These are phyloP conservation scores for Buceros bicornis DNA, from an alignment of 2,797 vertebrate species.

Conservation along the genomic window DNA sequence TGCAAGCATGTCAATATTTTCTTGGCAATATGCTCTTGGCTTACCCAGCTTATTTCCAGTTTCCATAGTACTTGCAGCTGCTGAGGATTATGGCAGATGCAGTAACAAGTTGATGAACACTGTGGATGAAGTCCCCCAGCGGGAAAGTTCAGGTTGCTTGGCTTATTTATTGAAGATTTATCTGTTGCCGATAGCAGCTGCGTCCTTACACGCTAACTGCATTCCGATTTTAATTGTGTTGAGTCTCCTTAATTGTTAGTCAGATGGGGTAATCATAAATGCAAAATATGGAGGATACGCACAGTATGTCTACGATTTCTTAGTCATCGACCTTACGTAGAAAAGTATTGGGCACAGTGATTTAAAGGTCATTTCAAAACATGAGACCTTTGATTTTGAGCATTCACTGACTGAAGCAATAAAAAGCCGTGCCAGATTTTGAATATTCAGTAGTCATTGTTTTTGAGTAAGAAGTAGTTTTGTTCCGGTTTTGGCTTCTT, in stretches of 20 bases:
- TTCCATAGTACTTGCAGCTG: neutral
- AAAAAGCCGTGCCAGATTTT: neutral
- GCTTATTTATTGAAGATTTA: neutral
- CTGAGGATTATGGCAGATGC: neutral
- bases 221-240: neutral
- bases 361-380: neutral
- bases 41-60: neutral
- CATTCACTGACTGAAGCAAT: neutral
- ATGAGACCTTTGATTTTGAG: neutral
- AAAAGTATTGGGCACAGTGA: neutral
- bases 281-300: neutral
- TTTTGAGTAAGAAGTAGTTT: neutral
- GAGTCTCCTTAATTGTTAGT: neutral
- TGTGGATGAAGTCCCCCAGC: neutral
- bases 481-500: neutral
- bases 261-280: neutral
- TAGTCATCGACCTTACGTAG: neutral
- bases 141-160: neutral
- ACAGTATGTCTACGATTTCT: neutral
- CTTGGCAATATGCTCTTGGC: neutral
- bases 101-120: neutral
- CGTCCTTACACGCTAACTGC: neutral
- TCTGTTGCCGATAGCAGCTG: neutral
- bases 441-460: neutral
- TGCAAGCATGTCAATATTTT: neutral